Conservation (phyloP, 2,113 vertebrate species). For the Paramormyrops kingsleyae region DNA sequence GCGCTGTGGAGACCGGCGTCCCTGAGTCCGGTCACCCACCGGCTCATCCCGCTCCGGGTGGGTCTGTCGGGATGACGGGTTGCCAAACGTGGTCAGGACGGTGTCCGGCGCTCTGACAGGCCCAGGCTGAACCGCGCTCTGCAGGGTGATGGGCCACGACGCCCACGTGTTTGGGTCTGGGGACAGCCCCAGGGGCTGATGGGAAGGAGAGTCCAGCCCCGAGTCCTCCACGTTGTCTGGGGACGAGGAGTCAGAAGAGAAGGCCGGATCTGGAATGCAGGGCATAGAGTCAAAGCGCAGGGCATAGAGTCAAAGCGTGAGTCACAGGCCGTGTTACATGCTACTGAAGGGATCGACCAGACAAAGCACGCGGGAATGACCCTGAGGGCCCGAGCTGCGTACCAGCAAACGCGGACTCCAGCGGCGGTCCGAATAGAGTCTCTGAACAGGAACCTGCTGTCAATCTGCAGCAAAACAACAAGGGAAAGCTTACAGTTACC, state of each 20-base stretch:
- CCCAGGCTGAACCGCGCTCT: constrained; percentile 50
- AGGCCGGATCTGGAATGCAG: constrained; percentile 61
- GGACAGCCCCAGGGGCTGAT: constrained; percentile 71
- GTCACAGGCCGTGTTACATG: not conserved
- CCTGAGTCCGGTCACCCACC: constrained; percentile 34
- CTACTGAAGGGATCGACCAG: not conserved
- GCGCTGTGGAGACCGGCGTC: constrained; percentile 25
- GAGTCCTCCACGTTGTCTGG: constrained; percentile 90
- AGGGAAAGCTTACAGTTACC: not conserved
- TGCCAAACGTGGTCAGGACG: constrained; percentile 52
- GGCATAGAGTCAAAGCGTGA: not conserved
- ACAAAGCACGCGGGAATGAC: not conserved
- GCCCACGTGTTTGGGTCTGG: constrained; percentile 78
- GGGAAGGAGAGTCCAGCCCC: constrained; percentile 82
- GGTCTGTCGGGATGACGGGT: constrained; percentile 47
- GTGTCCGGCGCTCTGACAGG: constrained; percentile 42
- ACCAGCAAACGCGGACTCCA: constrained; percentile 76
- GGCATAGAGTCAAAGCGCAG: not conserved
- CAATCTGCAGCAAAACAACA: constrained; percentile 42
- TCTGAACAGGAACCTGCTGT: constrained; percentile 52
- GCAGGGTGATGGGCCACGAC: constrained; percentile 60
- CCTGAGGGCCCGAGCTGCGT: constrained; percentile 38
- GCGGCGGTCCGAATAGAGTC: constrained; percentile 76
- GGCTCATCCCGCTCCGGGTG: constrained; percentile 35
- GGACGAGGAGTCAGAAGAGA: constrained; percentile 84